Evolutionary conservation across 2,797 vertebrate species (phyloP).

Genomic region (Pelodytes ibericus): DNA sequence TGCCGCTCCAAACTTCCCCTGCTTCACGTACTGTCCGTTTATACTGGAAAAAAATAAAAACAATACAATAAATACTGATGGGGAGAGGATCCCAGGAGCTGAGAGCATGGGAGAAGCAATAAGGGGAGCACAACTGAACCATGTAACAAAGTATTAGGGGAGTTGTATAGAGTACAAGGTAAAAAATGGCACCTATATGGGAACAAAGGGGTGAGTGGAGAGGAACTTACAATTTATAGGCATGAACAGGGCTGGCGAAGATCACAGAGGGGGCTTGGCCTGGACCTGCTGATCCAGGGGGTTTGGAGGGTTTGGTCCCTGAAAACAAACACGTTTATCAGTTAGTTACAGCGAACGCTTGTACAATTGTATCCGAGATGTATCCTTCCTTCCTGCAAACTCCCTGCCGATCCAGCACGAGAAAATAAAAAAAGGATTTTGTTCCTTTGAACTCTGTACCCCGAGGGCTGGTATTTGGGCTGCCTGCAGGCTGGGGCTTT

Average conservation of each 20-base stretch:
- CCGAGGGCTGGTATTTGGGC: too few species aligned
- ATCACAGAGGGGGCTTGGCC: conserved; percentile 73
- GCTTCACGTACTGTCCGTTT: conserved; percentile 90
- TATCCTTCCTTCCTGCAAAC: conserved; percentile 7
- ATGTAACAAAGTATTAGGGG: too few species aligned
- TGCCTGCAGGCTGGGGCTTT: too few species aligned
- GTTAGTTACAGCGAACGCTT: background rate
- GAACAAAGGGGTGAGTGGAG: too few species aligned
- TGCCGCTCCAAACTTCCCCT: conserved; percentile 93
- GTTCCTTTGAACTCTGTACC: too few species aligned
- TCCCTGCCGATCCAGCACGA: background rate
- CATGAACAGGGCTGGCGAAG: conserved; percentile 83
- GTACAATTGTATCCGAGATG: background rate
- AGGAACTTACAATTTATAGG: conserved; percentile 87
- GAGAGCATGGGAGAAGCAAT: too few species aligned
- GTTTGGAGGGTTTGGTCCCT: conserved; percentile 40
- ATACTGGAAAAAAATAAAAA: conserved; percentile 71
- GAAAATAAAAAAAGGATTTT: too few species aligned
- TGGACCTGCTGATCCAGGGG: background rate
- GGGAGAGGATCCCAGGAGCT: background rate
- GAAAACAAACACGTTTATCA: conserved; percentile 1
- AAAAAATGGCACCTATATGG: background rate
- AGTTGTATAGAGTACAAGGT: background rate
- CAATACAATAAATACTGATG: background rate
- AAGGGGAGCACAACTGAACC: background rate